Evolutionary conservation across 2,797 vertebrate species (phyloP).

Genomic region (Dendrocincla fuliginosa): DNA sequence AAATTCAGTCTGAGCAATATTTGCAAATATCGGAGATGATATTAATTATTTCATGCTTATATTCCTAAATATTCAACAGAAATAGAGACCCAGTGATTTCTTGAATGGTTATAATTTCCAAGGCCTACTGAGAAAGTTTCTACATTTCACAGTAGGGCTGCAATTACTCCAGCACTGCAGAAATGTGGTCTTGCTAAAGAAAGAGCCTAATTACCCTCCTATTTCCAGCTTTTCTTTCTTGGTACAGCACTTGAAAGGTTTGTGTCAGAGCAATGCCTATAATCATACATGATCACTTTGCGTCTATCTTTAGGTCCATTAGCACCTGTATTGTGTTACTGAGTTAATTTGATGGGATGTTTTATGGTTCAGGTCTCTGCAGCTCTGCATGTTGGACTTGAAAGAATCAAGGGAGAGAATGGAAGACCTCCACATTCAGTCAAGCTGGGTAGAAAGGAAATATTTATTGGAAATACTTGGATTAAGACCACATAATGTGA

Average conservation of each 20-base stretch:
- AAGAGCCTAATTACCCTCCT: conserved; percentile 35
- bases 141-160: not conserved
- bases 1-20: not conserved
- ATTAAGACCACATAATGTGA: not conserved
- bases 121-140: not conserved
- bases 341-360: not conserved
- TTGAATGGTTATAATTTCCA: not conserved
- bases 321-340: not conserved
- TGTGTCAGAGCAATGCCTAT: conserved; percentile 2
- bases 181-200: conserved; percentile 37
- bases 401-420: not conserved
- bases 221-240: conserved; percentile 14
- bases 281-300: not conserved
- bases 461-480: not conserved
- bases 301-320: conserved; percentile 21
- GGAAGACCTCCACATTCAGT: not conserved
- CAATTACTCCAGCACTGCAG: conserved; percentile 2
- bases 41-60: not conserved
- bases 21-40: not conserved
- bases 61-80: not conserved
- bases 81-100: not conserved
- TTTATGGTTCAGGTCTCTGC: not conserved
- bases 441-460: not conserved
- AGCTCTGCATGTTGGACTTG: not conserved
- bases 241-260: not conserved